Base-by-base conservation (phyloP, 2,797 vertebrate genomes). In the Sebastes alutus region DNA sequence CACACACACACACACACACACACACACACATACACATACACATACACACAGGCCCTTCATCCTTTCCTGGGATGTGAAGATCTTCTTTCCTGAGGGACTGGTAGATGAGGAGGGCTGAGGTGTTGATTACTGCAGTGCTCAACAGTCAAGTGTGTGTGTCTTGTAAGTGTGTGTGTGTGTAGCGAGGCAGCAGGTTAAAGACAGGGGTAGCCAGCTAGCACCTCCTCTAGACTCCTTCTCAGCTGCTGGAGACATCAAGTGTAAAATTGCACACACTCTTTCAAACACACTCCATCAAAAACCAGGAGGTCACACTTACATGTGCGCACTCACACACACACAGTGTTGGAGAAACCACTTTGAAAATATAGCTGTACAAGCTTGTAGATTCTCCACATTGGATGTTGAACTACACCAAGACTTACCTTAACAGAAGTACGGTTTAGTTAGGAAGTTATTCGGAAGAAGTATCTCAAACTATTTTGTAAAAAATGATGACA, bases 231-330 rank as follows among this genome's bases (percentile, higher is more conserved):
- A 87, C 87, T 88, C 59, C 71, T 74, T 66, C 81, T 80, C 78
- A 72, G 78, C 72, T 91, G 81, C 87, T 83, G 81, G 85, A 93
- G 86, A 95, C 88, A 76, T 93, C 85, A 93, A 95, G 78, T 93
- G 87, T 94, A 90, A 95, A 96, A 95, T 94, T 94, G 89, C 91
- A 89, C 92, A 89, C 92, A 88, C 89, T 77, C 90, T 77, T 75
- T 84, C 72, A 86, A 80, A 93, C 7, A 71, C 84, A 79, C 89
- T 91, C 60, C 58, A 88, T 92, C 71, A 85, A 87, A 90, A 81
- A 76, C 38, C 61, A 67, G 46, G 61, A 82, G 81, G 75, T 83
- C 71, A 59, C 56, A 63, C 75, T 52, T 42, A 67, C 70, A 64
- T 11, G 2, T 52, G 27, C 42, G 23, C 33, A 49, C 46, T 18